Evolutionary conservation across 1,140 invertebrate species (phyloP).

Genomic region (Berghia stephanieae): DNA sequence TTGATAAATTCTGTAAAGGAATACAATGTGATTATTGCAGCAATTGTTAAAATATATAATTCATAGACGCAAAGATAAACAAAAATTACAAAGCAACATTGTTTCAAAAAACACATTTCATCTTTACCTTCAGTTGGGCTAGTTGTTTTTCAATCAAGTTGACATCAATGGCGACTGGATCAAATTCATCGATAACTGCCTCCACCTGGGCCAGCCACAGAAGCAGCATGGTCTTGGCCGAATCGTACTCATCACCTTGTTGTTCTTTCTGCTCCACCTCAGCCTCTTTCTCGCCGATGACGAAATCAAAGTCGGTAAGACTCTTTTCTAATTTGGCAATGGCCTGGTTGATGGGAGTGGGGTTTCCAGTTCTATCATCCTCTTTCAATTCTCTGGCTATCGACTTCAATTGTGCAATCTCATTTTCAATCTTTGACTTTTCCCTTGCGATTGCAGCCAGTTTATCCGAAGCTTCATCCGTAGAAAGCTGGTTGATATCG

Average conservation of each 20-base stretch:
- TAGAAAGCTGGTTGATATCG: constrained; percentile 75
- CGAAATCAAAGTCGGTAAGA: constrained; percentile 78
- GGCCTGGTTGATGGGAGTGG: constrained; percentile 81
- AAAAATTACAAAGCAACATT: no score
- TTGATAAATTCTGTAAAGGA: no score
- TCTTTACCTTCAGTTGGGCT: constrained; percentile 81
- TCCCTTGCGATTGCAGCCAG: constrained; percentile 71
- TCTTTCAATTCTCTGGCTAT: constrained; percentile 84
- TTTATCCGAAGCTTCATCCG: constrained; percentile 76
- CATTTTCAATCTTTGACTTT: constrained; percentile 71
- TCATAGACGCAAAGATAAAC: no score
- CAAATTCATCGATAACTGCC: constrained; percentile 74
- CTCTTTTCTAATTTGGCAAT: constrained; percentile 78
- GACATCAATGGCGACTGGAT: constrained; percentile 86
- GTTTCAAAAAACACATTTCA: no score
- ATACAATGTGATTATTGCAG: no score
- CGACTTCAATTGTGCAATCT: constrained; percentile 81
- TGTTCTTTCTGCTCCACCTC: constrained; percentile 84
- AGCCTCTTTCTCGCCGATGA: constrained; percentile 84
- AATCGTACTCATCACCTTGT: constrained; percentile 85
- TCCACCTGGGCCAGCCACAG: constrained; percentile 88
- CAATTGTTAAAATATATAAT: no score
- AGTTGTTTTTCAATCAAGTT: constrained; percentile 84
- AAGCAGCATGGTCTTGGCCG: constrained; percentile 82
- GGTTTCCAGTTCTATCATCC: constrained; percentile 75